These are phyloP conservation scores for Psephotus haematonotus DNA, from an alignment of 2,113 vertebrate species.

Conservation along the genomic window DNA sequence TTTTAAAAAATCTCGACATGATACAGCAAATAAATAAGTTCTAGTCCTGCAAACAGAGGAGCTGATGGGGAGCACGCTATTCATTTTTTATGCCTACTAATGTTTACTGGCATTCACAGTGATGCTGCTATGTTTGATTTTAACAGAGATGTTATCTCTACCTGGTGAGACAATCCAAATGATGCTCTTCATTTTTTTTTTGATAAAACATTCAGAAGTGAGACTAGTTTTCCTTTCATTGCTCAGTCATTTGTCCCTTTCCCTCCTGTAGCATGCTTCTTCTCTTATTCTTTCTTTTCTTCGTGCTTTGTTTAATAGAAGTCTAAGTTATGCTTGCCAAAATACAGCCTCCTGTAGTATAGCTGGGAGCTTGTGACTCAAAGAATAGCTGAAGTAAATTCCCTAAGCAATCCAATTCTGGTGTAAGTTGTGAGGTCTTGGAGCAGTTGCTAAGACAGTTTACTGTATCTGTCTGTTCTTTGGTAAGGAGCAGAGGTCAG, in stretches of 20 bases:
- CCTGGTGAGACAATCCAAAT: not conserved
- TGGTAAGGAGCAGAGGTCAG: not conserved
- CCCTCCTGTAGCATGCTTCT: not conserved
- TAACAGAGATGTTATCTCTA: not conserved
- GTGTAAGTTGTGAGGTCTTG: not conserved
- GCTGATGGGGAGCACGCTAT: not conserved
- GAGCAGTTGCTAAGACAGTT: not conserved
- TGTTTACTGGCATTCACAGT: not conserved
- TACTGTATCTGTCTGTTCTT: not conserved
- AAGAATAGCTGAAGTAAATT: not conserved
- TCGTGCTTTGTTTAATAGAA: not conserved
- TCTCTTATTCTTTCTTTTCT: not conserved
- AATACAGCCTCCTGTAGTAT: not conserved
- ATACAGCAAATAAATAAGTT: not conserved
- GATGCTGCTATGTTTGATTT: not conserved
- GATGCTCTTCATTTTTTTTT: not conserved
- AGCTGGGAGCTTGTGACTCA: not conserved
- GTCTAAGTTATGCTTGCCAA: not conserved
- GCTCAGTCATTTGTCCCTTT: not conserved
- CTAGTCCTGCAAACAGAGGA: not conserved
- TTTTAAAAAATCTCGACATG: not conserved
- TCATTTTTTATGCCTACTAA: not conserved
- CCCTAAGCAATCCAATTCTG: rapidly evolving
- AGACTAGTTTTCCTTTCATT: not conserved
- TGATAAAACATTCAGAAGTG: not conserved